Evolutionary conservation across 2,888 invertebrate genomes (phyloP), one percentile per base, ranked within the genome.

Genomic region (Andrena camellia): DNA sequence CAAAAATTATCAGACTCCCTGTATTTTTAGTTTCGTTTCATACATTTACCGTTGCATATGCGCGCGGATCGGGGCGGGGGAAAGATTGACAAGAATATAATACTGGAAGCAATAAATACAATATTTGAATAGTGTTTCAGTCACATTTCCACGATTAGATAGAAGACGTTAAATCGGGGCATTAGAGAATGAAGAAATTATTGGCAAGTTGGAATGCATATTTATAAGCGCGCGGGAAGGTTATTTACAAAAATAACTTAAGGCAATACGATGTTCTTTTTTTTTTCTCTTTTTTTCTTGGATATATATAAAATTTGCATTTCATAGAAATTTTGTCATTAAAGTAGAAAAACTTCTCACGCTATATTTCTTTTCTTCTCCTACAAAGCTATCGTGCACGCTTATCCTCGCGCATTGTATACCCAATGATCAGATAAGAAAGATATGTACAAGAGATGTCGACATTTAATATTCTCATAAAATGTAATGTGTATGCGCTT

Each of bases 211-310:
- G 83, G 76, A 85, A 78, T 84, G 52, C 63, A 33, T 78, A 68
- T 64, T 69, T 78, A 60, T 70, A 72, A 80, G 42, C 74, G 74
- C 79, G 72, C 64, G 75, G 79, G 78, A 86, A 71, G 81, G 81
- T 87, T 81, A 87, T 87, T 83, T 87, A 86, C 84, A 87, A 86
- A 87, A 87, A 87, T 87, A 87, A 86, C 80, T 85, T 86, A 87
- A 72, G 79, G 76, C 75, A 57, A 72, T 82, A 79, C 70, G 69
- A 82, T 66, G 78, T 73, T 42, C 62, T 71, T 77, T 75, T 42
- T 42, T 42, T 42, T 42, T 42, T 42, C 42, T 42, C 42, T 42
- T 42, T 42, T 42, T 33, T 33, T 29, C 50, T 70, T 31, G 69
- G 64, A 78, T 66, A 75, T 84, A 84, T 84, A 83, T 81, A 84